phyloP scores from a whole-genome alignment of 2,797 vertebrate genomes.

The Anabacerthia variegaticeps region DNA sequence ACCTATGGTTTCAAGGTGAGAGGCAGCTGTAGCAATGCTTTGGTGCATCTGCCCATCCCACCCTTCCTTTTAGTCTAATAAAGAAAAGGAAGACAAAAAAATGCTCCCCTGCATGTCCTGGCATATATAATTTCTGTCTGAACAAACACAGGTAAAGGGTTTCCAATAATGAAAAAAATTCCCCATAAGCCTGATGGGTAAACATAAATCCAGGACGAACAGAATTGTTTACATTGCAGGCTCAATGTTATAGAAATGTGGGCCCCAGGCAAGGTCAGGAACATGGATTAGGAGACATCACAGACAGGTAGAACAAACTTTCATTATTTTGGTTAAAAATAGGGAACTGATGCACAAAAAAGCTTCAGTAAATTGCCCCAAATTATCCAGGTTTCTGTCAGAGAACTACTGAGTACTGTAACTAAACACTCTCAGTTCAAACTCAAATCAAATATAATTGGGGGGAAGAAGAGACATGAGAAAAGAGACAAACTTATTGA shows the following conservation, averaged over 20 bases:
- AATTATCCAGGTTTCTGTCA: background rate
- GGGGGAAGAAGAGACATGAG: background rate
- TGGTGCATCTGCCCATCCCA: background rate
- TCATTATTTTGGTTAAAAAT: constrained; percentile 7
- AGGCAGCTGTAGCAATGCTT: background rate
- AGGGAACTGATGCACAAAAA: background rate
- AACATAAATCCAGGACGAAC: background rate
- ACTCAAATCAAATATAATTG: background rate
- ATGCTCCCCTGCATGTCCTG: background rate
- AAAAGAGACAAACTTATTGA: background rate
- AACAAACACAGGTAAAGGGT: background rate
- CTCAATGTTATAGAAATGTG: background rate
- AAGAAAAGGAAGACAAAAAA: background rate
- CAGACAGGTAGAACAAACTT: background rate
- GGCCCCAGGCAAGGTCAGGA: constrained; percentile 1
- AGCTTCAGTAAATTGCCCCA: background rate
- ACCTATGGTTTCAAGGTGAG: constrained; percentile 47
- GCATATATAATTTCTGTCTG: background rate
- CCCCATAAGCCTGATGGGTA: background rate
- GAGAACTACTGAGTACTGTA: background rate
- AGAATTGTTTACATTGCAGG: background rate
- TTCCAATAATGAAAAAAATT: background rate
- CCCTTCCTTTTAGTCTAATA: background rate
- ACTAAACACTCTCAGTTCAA: background rate
- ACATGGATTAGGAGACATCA: background rate